Percentiles rank a stretch among this genome's conserved stretches.
Evolutionary conservation across 2,888 invertebrate species (phyloP).

Genomic region (Aphodius sticticus): DNA sequence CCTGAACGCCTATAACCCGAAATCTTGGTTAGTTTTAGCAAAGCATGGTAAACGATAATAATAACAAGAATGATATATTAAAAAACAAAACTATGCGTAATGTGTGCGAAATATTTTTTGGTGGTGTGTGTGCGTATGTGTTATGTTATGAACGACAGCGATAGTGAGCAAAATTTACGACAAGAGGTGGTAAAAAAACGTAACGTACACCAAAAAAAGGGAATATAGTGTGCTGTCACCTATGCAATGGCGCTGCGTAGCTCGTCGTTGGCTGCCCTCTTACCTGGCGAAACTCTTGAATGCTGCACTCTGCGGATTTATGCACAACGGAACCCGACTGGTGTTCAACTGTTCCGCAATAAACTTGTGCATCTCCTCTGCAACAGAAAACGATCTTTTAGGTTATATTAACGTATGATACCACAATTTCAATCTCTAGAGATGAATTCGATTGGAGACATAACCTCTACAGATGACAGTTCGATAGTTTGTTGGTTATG

Average conservation of each 20-base stretch:
- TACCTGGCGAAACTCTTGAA: constrained; percentile 99
- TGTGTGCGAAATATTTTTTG: not conserved
- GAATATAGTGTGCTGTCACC: constrained; percentile 55
- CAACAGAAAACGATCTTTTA: constrained; percentile 51
- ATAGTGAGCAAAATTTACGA: constrained; percentile 12
- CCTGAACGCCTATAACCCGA: not conserved
- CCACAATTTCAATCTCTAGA: too few relatives aligned
- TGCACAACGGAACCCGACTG: constrained; percentile 96
- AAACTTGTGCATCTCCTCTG: constrained; percentile 99
- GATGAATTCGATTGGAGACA: too few relatives aligned
- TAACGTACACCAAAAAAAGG: constrained; percentile 56
- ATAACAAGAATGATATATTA: not conserved
- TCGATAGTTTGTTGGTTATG: too few relatives aligned
- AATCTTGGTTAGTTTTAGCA: not conserved
- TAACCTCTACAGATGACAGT: too few relatives aligned
- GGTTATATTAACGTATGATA: too few relatives aligned
- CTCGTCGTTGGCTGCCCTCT: constrained; percentile 63
- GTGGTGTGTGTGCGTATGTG: not conserved
- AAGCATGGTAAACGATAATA: constrained; percentile 7
- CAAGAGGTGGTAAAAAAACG: constrained; percentile 33
- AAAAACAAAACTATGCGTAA: not conserved
- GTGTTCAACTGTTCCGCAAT: constrained; percentile 96
- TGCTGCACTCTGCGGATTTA: constrained; percentile 99
- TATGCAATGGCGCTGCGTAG: constrained; percentile 63
- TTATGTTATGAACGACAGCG: constrained; percentile 11